phyloP scores from a whole-genome alignment of 2,888 invertebrate genomes.

The Tenthredo distinguenda region DNA sequence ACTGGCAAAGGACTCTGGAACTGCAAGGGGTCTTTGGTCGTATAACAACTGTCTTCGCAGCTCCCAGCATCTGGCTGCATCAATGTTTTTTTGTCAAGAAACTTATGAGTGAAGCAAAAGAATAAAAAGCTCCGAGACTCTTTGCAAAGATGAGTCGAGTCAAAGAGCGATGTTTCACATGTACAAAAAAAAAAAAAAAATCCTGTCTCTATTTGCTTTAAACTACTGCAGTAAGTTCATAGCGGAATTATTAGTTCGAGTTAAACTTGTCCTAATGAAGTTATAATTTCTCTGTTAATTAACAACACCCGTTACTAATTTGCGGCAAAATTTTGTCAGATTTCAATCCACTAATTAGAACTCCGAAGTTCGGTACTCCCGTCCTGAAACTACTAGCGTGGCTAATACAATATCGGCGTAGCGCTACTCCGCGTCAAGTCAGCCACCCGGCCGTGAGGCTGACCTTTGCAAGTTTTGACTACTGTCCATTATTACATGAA shows the following conservation, averaged over 20 bases:
- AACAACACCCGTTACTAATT: not conserved
- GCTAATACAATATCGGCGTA: not conserved
- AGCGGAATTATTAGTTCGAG: not conserved
- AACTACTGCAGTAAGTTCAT: not conserved
- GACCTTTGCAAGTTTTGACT: slow-evolving; percentile 38
- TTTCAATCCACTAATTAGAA: slow-evolving; percentile 6
- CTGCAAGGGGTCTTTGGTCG: slow-evolving; percentile 12
- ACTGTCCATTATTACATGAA: slow-evolving; percentile 13
- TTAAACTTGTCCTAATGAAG: not conserved
- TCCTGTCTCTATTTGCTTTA: not conserved
- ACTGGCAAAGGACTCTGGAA: not conserved
- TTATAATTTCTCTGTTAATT: not conserved
- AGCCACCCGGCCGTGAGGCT: slow-evolving; percentile 15
- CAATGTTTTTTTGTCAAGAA: not conserved
- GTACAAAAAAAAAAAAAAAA: not conserved
- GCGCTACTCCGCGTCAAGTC: slow-evolving; percentile 14
- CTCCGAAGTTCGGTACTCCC: not conserved
- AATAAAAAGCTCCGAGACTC: slow-evolving; percentile 11
- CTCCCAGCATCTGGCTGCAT: not conserved
- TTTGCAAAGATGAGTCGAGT: slow-evolving; percentile 26
- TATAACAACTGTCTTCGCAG: slow-evolving; percentile 1
- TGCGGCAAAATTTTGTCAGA: not conserved
- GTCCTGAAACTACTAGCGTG: not conserved
- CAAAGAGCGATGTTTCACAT: slow-evolving; percentile 36
- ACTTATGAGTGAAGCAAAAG: not conserved